phyloP scores from a whole-genome alignment of 1,140 invertebrate species.

The Heterodera carotae region DNA sequence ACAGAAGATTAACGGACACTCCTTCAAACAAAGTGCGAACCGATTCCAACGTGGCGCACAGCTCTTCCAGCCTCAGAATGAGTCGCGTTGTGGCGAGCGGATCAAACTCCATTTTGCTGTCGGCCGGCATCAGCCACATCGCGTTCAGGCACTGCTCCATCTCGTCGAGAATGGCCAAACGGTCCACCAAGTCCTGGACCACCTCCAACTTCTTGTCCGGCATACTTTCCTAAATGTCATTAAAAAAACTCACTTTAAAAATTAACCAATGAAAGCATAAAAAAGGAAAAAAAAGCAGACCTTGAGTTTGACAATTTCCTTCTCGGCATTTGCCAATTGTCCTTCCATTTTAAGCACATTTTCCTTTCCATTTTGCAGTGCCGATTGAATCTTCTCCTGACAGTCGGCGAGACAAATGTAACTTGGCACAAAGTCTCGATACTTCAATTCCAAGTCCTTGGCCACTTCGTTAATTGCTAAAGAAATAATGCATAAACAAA shows the following conservation, averaged over 20 bases:
- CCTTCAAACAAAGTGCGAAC: conserved; percentile 8
- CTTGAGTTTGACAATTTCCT: neutral
- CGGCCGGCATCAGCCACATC: conserved; percentile 14
- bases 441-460: conserved; percentile 35
- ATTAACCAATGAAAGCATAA: no score
- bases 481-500: neutral
- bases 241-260: no score
- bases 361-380: conserved; percentile 23
- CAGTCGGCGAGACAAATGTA: conserved; percentile 32
- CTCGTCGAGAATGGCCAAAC: conserved; percentile 13
- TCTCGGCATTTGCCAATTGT: conserved; percentile 18
- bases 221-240: neutral
- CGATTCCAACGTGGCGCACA: conserved; percentile 18
- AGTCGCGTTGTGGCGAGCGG: conserved; percentile 7
- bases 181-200: conserved; percentile 21
- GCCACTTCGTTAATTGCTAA: conserved; percentile 28
- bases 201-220: conserved; percentile 17
- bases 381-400: conserved; percentile 31
- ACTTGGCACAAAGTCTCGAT: conserved; percentile 26
- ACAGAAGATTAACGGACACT: no score
- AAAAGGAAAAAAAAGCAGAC: neutral
- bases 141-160: conserved; percentile 28
- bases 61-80: conserved; percentile 26
- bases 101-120: conserved; percentile 16
- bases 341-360: conserved; percentile 12